Evolutionary conservation across 2,797 vertebrate species (phyloP).

Genomic region (Anguilla marmorata): DNA sequence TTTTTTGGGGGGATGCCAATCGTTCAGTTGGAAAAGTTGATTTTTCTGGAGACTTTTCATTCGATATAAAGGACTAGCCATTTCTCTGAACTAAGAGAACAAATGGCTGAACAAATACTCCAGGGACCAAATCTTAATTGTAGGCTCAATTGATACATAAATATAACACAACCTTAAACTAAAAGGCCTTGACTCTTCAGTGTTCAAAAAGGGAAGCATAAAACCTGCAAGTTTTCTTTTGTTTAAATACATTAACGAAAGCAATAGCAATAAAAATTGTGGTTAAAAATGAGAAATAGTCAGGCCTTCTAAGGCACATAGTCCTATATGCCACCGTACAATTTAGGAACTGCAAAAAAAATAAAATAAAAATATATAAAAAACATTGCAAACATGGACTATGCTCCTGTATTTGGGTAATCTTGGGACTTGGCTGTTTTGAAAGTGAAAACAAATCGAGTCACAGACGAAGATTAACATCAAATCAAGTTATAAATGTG

Average conservation of each 20-base stretch:
- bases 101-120: background rate
- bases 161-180: background rate
- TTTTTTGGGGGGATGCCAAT: conserved; percentile 7
- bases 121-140: background rate
- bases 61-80: background rate
- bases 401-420: background rate
- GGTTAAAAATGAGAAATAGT: background rate
- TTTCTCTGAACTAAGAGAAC: background rate
- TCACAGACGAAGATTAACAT: background rate
- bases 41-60: background rate
- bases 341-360: background rate
- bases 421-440: background rate
- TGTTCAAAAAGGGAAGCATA: background rate
- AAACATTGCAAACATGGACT: background rate
- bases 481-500: background rate
- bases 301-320: background rate
- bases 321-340: too few species aligned
- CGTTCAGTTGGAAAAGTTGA: background rate
- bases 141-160: background rate
- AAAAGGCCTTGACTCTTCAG: background rate
- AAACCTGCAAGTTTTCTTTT: background rate
- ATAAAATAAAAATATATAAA: background rate
- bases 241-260: background rate
- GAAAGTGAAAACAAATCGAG: background rate
- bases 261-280: background rate